These are phyloP conservation scores for Zenarchopterus dispar DNA, from an alignment of 2,797 vertebrate genomes.

Conservation along the genomic window DNA sequence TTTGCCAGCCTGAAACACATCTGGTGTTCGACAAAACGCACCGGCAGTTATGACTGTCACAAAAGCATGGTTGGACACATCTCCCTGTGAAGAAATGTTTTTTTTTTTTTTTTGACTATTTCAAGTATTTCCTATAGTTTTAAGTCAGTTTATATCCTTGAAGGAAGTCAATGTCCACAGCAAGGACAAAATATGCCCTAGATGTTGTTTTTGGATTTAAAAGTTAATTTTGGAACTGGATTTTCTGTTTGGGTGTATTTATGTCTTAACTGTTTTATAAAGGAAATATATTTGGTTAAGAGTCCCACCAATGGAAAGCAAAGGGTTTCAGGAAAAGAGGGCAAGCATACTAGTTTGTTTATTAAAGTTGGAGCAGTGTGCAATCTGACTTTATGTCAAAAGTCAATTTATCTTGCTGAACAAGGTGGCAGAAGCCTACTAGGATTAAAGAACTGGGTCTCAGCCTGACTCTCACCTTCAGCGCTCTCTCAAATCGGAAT, in stretches of 20 bases:
- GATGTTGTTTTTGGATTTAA: no score
- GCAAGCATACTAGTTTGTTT: slow-evolving; percentile 65
- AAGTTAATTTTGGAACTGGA: neutral
- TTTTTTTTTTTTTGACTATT: no score
- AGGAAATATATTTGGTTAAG: neutral
- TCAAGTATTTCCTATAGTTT: no score
- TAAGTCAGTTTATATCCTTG: no score
- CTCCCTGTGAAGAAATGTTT: no score
- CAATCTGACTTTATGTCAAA: slow-evolving; percentile 70
- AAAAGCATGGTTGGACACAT: slow-evolving; percentile 11
- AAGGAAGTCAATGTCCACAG: no score
- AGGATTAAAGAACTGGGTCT: slow-evolving; percentile 80
- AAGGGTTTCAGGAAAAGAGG: slow-evolving; percentile 30
- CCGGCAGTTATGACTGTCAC: slow-evolving; percentile 25
- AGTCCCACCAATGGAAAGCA: neutral
- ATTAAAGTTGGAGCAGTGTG: slow-evolving; percentile 48
- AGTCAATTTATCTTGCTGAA: slow-evolving; percentile 80
- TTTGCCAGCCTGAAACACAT: slow-evolving; percentile 50
- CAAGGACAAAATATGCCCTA: no score
- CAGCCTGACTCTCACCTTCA: slow-evolving; percentile 77
- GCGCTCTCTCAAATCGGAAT: slow-evolving; percentile 77
- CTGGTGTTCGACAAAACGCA: slow-evolving; percentile 48
- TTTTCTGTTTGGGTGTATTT: neutral
- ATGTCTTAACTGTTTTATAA: neutral
- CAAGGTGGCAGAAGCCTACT: slow-evolving; percentile 69